Evolutionary conservation across 1,140 invertebrate genomes (phyloP).

Genomic region (Drosophila athabasca): DNA sequence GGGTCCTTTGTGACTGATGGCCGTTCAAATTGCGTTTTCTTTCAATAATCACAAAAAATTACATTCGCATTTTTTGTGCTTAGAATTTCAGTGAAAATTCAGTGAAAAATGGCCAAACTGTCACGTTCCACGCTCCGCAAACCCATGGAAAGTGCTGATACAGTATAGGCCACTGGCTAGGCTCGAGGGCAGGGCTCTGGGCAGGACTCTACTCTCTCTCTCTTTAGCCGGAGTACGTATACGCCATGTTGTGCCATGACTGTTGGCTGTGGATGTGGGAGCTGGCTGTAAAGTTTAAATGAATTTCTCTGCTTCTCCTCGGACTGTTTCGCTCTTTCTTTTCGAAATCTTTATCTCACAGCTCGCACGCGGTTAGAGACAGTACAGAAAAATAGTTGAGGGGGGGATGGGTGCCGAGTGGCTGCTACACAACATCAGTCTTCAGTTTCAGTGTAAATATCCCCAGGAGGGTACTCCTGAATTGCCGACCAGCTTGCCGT

Average conservation of each 20-base stretch:
- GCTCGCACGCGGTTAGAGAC: conserved; percentile 21
- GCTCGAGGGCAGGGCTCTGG: conserved; percentile 7
- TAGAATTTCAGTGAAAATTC: conserved; percentile 28
- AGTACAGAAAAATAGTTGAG: conserved; percentile 11
- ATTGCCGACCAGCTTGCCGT: no score
- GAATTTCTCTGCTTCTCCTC: conserved; percentile 54
- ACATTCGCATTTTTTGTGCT: conserved; percentile 50
- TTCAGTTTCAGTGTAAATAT: conserved; percentile 21
- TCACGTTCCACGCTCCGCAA: conserved; percentile 54
- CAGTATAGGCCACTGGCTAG: conserved; percentile 7
- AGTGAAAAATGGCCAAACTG: conserved; percentile 69
- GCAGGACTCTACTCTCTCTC: conserved; percentile 12
- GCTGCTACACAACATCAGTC: conserved; percentile 13
- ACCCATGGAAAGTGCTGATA: conserved; percentile 58
- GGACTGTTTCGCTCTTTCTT: conserved; percentile 13
- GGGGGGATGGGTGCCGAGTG: neutral
- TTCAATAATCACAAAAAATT: conserved; percentile 71
- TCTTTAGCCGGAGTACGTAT: no score
- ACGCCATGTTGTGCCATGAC: no score
- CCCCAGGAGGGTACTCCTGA: neutral
- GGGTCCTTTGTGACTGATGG: conserved; percentile 47
- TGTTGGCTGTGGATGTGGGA: no score
- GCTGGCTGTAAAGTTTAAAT: conserved; percentile 58
- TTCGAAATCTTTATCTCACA: conserved; percentile 22
- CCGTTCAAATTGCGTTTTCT: conserved; percentile 59